Evolutionary conservation across 2,888 invertebrate species (phyloP), one percentile per base, ranked within the genome.

Genomic region (Lithophane leautieri): DNA sequence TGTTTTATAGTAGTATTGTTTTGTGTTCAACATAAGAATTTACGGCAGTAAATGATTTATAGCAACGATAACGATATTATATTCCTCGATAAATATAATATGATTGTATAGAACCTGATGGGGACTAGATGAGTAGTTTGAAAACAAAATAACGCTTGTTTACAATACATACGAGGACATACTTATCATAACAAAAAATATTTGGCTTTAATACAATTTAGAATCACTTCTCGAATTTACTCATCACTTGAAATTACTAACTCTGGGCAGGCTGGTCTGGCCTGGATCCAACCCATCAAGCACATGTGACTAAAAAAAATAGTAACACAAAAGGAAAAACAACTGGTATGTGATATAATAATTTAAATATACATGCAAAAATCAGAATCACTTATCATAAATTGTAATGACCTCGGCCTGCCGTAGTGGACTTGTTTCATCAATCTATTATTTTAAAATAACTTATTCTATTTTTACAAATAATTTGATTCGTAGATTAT

Each of bases 51-150:
- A 81, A 82, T 77, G 76, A 81, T 80, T 58, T 71, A 73, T 68
- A 72, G 83, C 67, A 76, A 82, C 65, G 76, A 82, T 84, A 85
- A 82, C 77, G 22, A 76, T 81, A 80, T 80, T 75, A 74, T 70
- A 81, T 70, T 74, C 69, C 78, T 76, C 25, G 34, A 79, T 78
- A 80, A 82, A 84, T 81, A 87, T 70, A 81, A 81, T 82, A 71
- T 78, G 79, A 78, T 87, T 90, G 90, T 73, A 82, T 78, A 76
- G 68, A 82, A 86, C 88, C 78, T 86, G 81, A 85, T 76, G 81
- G 73, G 73, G 91, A 91, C 92, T 92, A 92, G 90, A 89, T 73
- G 77, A 70, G 76, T 72, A 67, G 67, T 74, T 79, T 72, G 60
- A 76, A 79, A 79, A 83, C 65, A 81, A 79, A 83, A 65, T 69